Percentiles rank a stretch among this genome's conserved stretches.
These are phyloP conservation scores for Pterostichus madidus DNA, from an alignment of 2,888 invertebrate species.

Conservation along the genomic window DNA sequence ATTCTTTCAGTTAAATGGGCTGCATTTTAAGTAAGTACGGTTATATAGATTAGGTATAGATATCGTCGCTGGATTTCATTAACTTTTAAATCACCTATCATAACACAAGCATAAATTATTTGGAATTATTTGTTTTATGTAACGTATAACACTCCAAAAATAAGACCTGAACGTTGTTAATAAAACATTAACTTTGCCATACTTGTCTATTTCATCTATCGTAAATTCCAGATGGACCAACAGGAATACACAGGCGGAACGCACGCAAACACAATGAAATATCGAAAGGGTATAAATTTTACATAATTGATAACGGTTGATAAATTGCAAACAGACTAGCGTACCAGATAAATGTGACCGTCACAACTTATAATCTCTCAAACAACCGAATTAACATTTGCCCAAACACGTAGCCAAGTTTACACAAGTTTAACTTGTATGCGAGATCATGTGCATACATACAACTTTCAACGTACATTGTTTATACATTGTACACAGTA, in stretches of 20 bases:
- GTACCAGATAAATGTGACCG: slow-evolving; percentile 62
- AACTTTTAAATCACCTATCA: no score
- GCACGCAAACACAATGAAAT: slow-evolving; percentile 1
- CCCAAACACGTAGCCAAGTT: slow-evolving; percentile 62
- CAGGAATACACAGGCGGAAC: neutral
- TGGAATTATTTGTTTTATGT: no score
- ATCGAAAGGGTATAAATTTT: slow-evolving; percentile 41
- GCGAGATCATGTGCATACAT: slow-evolving; percentile 63
- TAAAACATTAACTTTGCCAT: no score
- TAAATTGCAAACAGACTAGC: slow-evolving; percentile 57
- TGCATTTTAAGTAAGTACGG: no score
- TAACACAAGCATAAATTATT: no score
- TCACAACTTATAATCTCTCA: slow-evolving; percentile 65
- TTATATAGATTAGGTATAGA: no score
- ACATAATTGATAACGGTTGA: slow-evolving; percentile 64
- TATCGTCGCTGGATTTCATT: no score
- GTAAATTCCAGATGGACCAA: no score
- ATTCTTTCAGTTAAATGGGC: no score
- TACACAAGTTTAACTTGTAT: slow-evolving; percentile 66
- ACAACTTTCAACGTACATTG: slow-evolving; percentile 58
- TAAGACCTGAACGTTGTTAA: no score
- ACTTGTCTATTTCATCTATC: no score
- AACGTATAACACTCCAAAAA: no score
- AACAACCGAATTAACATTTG: slow-evolving; percentile 65
- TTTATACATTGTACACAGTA: slow-evolving; percentile 61